Percentiles rank a stretch among this genome's conserved stretches.
Conservation (phyloP, 2,888 invertebrate genomes). For the Muschampia plurimacula region DNA sequence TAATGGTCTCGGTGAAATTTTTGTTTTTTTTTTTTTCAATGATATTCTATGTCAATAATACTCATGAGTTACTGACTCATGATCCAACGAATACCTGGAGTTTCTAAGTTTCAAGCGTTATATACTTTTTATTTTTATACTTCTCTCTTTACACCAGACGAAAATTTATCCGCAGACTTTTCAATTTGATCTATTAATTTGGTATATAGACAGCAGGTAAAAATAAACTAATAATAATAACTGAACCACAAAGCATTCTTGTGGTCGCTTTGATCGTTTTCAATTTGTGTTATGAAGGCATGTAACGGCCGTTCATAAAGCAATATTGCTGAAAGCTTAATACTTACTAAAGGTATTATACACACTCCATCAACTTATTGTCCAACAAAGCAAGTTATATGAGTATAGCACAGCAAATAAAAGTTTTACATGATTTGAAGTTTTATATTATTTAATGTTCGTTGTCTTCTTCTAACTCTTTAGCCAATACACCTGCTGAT, state of each 20-base stretch:
- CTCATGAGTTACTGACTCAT: no score
- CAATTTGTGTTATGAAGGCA: slow-evolving; percentile 78
- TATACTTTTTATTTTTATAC: no score
- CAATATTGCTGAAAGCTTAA: slow-evolving; percentile 78
- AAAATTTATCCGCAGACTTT: slow-evolving; percentile 45
- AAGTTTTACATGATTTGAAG: no score
- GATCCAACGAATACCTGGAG: no score
- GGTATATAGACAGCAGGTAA: slow-evolving; percentile 53
- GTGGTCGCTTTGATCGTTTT: slow-evolving; percentile 78
- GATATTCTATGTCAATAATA: no score
- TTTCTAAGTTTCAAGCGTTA: no score
- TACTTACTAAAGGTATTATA: slow-evolving; percentile 63
- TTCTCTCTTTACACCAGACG: background rate
- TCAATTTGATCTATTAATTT: slow-evolving; percentile 51
- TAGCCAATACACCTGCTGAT: no score
- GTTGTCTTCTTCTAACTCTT: no score
- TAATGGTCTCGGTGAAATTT: no score
- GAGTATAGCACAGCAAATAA: no score
- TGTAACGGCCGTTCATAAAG: slow-evolving; percentile 69
- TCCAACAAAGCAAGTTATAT: background rate
- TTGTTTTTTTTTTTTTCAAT: no score
- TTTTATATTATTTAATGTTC: no score
- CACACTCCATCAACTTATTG: slow-evolving; percentile 18
- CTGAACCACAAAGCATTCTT: slow-evolving; percentile 78
- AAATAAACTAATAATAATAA: slow-evolving; percentile 63